Conservation (phyloP, 2,888 invertebrate species). For the Geotrupes spiniger region DNA sequence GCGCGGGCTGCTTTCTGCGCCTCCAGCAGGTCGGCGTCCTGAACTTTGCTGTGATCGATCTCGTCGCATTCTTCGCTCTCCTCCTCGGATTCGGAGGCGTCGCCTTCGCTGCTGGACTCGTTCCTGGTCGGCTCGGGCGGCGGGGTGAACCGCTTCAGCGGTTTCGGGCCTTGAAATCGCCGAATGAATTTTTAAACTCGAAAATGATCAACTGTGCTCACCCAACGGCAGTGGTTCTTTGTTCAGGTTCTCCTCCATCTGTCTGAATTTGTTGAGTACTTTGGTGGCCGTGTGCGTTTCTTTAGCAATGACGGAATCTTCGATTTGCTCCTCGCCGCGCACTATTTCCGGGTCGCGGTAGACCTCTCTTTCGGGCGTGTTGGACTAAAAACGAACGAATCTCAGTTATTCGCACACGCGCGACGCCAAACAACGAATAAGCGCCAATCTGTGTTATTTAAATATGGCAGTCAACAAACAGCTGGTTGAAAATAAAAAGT, state of each 20-base stretch:
- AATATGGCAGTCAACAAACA: slow-evolving; percentile 5
- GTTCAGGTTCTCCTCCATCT: slow-evolving; percentile 74
- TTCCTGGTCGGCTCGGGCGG: slow-evolving; percentile 65
- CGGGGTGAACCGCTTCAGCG: slow-evolving; percentile 85
- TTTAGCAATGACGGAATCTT: slow-evolving; percentile 55
- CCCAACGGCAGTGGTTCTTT: slow-evolving; percentile 50
- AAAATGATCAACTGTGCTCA: slow-evolving; percentile 21
- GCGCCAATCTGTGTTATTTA: slow-evolving; percentile 6
- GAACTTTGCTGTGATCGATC: slow-evolving; percentile 43
- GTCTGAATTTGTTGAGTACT: slow-evolving; percentile 85
- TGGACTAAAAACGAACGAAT: slow-evolving; percentile 46
- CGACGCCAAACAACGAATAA: slow-evolving; percentile 9
- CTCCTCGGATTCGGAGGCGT: slow-evolving; percentile 48
- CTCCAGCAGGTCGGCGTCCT: slow-evolving; percentile 43
- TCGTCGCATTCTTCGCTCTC: slow-evolving; percentile 52
- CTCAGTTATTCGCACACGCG: slow-evolving; percentile 1
- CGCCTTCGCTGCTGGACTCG: slow-evolving; percentile 46
- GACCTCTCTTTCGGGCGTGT: slow-evolving; percentile 70
- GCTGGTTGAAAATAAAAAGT: slow-evolving; percentile 5
- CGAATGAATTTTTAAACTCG: neutral
- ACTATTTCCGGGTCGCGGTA: slow-evolving; percentile 72
- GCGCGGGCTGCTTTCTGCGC: slow-evolving; percentile 76
- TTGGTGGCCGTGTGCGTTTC: slow-evolving; percentile 74
- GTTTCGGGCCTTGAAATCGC: slow-evolving; percentile 61
- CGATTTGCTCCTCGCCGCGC: slow-evolving; percentile 58